Evolutionary conservation across 2,113 vertebrate species (phyloP).

Genomic region (Dipodomys stephensi): DNA sequence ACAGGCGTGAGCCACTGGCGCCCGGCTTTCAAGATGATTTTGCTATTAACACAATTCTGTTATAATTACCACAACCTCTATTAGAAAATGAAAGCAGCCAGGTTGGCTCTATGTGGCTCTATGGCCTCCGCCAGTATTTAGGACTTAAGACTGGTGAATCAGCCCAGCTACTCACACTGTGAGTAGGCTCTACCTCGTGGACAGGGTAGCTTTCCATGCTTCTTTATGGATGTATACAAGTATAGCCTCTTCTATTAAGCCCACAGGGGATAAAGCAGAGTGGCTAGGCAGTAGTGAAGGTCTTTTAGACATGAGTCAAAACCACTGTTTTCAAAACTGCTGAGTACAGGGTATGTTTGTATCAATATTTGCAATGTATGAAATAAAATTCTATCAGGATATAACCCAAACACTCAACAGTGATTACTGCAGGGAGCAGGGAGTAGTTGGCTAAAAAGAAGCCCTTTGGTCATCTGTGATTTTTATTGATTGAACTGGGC

Average conservation of each 20-base stretch:
- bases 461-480: not conserved
- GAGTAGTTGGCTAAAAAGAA: not conserved
- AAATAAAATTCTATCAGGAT: not conserved
- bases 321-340: not conserved
- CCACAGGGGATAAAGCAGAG: not conserved
- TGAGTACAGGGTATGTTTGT: not conserved
- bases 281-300: not conserved
- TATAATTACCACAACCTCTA: no score
- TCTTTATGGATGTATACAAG: not conserved
- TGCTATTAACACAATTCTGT: no score
- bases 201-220: not conserved
- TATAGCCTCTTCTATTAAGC: not conserved
- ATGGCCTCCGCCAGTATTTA: not conserved
- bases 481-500: no score
- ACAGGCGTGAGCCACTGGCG: no score
- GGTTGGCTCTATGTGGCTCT: not conserved
- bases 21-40: no score
- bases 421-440: not conserved
- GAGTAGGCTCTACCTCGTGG: not conserved
- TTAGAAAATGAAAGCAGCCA: not conserved
- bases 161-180: not conserved
- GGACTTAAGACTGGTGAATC: not conserved
- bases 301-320: fast-evolving
- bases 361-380: not conserved
- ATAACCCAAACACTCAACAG: not conserved